phyloP scores from a whole-genome alignment of 2,113 vertebrate genomes.

The Stegastes partitus region DNA sequence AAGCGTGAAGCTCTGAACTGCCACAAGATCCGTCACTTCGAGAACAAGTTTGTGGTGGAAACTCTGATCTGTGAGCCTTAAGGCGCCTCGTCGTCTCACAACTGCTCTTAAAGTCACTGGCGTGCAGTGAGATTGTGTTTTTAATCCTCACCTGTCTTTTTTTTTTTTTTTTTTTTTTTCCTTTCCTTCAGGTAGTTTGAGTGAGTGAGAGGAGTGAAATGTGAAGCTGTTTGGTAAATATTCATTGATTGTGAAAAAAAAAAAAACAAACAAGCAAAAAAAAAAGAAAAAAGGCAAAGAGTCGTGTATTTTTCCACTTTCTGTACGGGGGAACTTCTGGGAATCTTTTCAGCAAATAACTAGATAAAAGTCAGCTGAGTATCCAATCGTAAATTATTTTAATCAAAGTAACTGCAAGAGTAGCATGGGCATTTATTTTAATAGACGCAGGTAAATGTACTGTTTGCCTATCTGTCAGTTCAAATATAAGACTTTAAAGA shows the following conservation, averaged over 20 bases:
- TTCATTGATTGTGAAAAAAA: slow-evolving; percentile 22
- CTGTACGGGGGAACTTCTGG: slow-evolving; percentile 19
- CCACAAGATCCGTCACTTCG: slow-evolving; percentile 93
- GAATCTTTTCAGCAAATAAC: slow-evolving; percentile 39
- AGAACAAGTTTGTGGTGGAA: slow-evolving; percentile 90
- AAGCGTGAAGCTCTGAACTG: slow-evolving; percentile 92
- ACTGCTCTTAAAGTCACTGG: slow-evolving; percentile 40
- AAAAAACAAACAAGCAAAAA: neutral
- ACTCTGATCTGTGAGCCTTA: slow-evolving; percentile 92
- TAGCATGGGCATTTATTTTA: slow-evolving; percentile 28
- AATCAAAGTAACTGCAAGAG: slow-evolving; percentile 50
- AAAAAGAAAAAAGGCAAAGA: slow-evolving; percentile 1
- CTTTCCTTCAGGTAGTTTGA: slow-evolving; percentile 60
- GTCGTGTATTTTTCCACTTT: slow-evolving; percentile 54
- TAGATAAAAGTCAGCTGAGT: slow-evolving; percentile 31
- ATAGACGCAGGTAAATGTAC: slow-evolving; percentile 7
- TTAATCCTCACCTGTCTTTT: slow-evolving; percentile 80
- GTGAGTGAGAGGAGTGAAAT: slow-evolving; percentile 53
- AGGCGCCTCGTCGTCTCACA: neutral
- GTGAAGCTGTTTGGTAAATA: slow-evolving; percentile 62
- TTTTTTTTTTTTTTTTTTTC: slow-evolving; percentile 14
- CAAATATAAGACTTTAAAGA: neutral
- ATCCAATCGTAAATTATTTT: slow-evolving; percentile 67
- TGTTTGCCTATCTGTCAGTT: slow-evolving; percentile 27
- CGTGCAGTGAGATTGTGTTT: slow-evolving; percentile 57